Percentiles rank a stretch among this genome's conserved stretches.
Conservation (phyloP, 2,797 vertebrate genomes). For the Pelobates cultripes region DNA sequence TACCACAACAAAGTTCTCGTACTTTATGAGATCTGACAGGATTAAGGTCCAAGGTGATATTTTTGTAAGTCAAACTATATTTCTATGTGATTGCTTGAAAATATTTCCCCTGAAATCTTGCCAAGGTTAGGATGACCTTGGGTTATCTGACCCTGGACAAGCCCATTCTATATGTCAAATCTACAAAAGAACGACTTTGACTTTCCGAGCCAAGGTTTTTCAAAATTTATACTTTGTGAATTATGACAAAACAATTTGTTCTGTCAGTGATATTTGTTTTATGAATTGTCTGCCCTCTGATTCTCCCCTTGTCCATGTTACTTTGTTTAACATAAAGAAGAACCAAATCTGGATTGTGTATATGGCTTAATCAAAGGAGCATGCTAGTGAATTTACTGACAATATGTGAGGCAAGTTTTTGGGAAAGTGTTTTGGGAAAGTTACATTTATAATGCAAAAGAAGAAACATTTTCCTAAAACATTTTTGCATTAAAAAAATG, state of each 20-base stretch:
- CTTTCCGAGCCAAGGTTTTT: constrained; percentile 42
- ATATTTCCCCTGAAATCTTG: constrained; percentile 68
- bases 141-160: constrained; percentile 67
- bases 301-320: neutral
- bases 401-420: too few species aligned
- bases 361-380: neutral
- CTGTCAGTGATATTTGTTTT: neutral
- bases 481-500: too few species aligned
- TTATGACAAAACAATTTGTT: constrained; percentile 27
- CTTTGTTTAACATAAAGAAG: neutral
- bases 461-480: too few species aligned
- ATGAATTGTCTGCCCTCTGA: neutral
- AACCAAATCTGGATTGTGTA: neutral
- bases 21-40: constrained; percentile 35
- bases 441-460: too few species aligned
- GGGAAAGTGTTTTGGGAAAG: too few species aligned
- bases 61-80: constrained; percentile 68
- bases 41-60: constrained; percentile 64
- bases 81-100: constrained; percentile 59
- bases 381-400: too few species aligned
- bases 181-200: constrained; percentile 34
- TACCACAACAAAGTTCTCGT: constrained; percentile 25
- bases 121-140: constrained; percentile 68
- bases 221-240: constrained; percentile 35
- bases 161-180: constrained; percentile 54